Evolutionary conservation across 2,113 vertebrate genomes (phyloP).

Genomic region (Albula goreensis): DNA sequence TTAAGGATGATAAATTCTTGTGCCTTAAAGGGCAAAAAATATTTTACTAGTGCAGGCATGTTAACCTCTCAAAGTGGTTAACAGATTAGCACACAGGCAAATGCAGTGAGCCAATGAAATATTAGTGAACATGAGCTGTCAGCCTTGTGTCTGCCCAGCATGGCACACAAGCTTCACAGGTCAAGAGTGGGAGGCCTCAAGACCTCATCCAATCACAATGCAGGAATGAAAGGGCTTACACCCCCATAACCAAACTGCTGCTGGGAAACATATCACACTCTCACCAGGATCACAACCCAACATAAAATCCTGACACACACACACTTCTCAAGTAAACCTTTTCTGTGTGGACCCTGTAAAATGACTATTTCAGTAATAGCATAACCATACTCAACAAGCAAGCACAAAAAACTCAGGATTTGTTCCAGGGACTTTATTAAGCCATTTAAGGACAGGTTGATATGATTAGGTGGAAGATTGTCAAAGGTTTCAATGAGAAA

Average conservation of each 20-base stretch:
- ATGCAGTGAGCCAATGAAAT: constrained; percentile 8
- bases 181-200: neutral
- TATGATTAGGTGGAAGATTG: neutral
- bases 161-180: neutral
- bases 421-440: too few species aligned
- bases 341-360: too few species aligned
- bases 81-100: constrained; percentile 1
- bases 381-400: too few species aligned
- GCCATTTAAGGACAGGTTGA: neutral
- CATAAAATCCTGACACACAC: neutral
- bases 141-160: neutral
- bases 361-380: too few species aligned
- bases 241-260: neutral
- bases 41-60: neutral
- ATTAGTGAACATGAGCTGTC: neutral
- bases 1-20: neutral
- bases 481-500: too few species aligned
- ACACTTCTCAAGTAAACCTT: neutral
- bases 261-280: constrained; percentile 3
- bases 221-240: neutral
- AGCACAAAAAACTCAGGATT: too few species aligned
- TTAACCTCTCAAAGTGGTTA: neutral
- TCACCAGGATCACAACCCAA: neutral
- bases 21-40: neutral
- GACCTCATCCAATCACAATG: neutral